phyloP scores from a whole-genome alignment of 2,888 invertebrate genomes.

The Uropetala carovei region DNA sequence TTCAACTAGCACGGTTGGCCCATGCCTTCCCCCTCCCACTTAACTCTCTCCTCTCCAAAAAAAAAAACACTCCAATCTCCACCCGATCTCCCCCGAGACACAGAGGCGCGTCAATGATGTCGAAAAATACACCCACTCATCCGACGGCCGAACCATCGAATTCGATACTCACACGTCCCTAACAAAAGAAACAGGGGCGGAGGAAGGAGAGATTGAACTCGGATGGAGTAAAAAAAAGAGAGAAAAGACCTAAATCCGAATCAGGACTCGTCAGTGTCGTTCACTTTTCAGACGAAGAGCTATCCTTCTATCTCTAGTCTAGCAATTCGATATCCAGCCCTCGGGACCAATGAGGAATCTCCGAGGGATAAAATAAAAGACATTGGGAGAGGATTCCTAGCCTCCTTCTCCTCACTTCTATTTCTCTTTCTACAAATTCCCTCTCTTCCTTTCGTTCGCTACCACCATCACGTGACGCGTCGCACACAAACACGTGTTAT shows the following conservation, averaged over 20 bases:
- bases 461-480: too few relatives aligned
- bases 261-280: not conserved
- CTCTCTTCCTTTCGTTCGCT: too few relatives aligned
- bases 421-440: too few relatives aligned
- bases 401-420: too few relatives aligned
- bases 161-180: not conserved
- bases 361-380: not conserved
- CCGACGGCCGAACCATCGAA: not conserved
- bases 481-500: too few relatives aligned
- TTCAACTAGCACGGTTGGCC: too few relatives aligned
- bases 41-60: too few relatives aligned
- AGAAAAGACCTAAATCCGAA: not conserved
- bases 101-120: not conserved
- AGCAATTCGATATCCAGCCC: not conserved
- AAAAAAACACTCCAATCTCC: too few relatives aligned
- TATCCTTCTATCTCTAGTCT: conserved; percentile 13
- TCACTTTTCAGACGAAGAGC: not conserved
- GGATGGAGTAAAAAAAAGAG: not conserved
- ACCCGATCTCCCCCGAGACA: not conserved
- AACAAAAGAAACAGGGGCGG: not conserved
- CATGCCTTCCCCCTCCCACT: too few relatives aligned
- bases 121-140: conserved; percentile 5
- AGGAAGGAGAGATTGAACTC: not conserved
- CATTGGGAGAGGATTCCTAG: too few relatives aligned
- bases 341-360: not conserved